Conservation (phyloP, 2,888 invertebrate genomes). For the Microplitis manilae region DNA sequence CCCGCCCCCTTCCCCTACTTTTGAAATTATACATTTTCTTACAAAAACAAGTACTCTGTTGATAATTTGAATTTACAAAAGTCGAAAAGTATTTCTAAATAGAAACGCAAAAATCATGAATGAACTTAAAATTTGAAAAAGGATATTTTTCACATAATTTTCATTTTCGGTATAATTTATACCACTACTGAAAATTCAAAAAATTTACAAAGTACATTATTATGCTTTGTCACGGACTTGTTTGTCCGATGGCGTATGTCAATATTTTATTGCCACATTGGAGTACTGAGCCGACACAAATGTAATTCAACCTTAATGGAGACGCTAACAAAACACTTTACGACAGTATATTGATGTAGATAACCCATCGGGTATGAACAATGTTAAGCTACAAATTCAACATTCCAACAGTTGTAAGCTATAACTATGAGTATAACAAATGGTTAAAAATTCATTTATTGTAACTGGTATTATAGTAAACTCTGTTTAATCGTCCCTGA, state of each 20-base stretch:
- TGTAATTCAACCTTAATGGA: neutral
- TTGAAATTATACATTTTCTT: too few relatives aligned
- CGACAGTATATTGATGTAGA: conserved; percentile 11
- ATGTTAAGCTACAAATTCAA: conserved; percentile 46
- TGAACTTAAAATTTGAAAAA: neutral
- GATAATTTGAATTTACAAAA: too few relatives aligned
- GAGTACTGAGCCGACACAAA: neutral
- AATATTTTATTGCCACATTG: neutral
- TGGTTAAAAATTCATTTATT: neutral
- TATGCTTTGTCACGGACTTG: conserved; percentile 8
- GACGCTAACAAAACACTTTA: neutral
- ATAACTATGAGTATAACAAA: conserved; percentile 43
- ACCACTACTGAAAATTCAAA: neutral
- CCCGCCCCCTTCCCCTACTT: too few relatives aligned
- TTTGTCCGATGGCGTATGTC: neutral
- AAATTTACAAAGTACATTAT: neutral
- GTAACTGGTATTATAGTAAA: conserved; percentile 8
- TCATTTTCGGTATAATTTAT: neutral
- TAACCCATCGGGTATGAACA: conserved; percentile 47
- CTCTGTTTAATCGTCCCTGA: conserved; percentile 32
- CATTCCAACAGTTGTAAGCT: conserved; percentile 46
- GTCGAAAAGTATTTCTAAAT: too few relatives aligned
- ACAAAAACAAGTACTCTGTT: too few relatives aligned
- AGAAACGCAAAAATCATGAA: neutral
- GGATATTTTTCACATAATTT: neutral